Conservation (phyloP, 2,113 vertebrate species). For the Aptenodytes forsteri region DNA sequence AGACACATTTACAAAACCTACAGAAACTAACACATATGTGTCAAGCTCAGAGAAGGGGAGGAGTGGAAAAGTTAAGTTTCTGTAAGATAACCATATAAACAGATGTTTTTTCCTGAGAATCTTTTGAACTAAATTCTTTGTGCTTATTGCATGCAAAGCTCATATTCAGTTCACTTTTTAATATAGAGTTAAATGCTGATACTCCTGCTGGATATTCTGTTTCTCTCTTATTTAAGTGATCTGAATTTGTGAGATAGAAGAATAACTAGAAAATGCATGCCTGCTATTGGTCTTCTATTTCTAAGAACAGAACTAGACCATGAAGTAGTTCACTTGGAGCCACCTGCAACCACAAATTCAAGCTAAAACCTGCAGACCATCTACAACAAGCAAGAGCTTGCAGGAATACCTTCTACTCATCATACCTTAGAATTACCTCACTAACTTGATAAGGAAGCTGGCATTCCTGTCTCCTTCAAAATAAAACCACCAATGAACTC, state of each 20-base stretch:
- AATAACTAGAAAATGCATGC: background rate
- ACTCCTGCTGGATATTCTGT: background rate
- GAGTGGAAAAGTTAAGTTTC: background rate
- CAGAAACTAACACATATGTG: background rate
- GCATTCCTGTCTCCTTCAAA: background rate
- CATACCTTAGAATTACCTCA: background rate
- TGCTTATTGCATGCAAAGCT: background rate
- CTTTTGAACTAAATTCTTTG: background rate
- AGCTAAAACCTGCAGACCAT: constrained; percentile 20
- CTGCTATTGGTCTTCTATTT: background rate
- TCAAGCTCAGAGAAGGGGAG: background rate
- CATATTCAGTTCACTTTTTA: background rate
- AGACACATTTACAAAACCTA: background rate
- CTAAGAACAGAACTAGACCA: background rate
- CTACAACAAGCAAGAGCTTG: background rate
- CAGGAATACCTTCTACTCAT: background rate
- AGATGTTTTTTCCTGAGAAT: background rate
- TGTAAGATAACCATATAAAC: background rate
- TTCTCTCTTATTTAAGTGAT: background rate
- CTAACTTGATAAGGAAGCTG: background rate
- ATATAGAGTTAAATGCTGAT: background rate
- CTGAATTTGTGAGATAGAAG: background rate
- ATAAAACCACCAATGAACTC: background rate
- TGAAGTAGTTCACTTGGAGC: background rate
- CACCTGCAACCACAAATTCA: constrained; percentile 18